phyloP scores from a whole-genome alignment of 1,140 invertebrate genomes.

The Solenopsis fugax region DNA sequence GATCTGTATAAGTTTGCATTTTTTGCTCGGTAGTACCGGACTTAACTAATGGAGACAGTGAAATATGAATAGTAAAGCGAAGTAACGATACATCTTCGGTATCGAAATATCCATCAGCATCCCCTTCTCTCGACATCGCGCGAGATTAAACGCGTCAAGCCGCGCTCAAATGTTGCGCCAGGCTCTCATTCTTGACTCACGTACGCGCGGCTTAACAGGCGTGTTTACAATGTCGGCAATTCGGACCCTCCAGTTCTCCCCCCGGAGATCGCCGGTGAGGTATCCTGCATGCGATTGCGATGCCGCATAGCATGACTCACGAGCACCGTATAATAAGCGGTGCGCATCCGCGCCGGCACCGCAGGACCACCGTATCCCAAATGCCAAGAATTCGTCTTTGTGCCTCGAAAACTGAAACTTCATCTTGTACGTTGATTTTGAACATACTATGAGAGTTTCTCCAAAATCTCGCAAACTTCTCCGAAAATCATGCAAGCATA shows the following conservation, averaged over 20 bases:
- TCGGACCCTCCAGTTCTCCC: conserved; percentile 3
- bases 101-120: conserved; percentile 32
- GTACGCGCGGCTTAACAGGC: conserved; percentile 69
- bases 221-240: conserved; percentile 80
- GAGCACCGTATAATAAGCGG: conserved; percentile 59
- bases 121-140: background rate
- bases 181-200: conserved; percentile 67
- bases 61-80: background rate
- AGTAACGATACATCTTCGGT: conserved; percentile 33
- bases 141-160: conserved; percentile 60
- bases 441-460: background rate
- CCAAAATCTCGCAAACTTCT: background rate
- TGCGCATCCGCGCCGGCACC: conserved; percentile 47
- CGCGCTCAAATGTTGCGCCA: conserved; percentile 25
- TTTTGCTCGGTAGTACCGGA: background rate
- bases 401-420: conserved; percentile 9
- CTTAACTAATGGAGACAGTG: conserved; percentile 3
- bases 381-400: conserved; percentile 70
- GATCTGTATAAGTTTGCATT: background rate
- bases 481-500: background rate
- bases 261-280: conserved; percentile 64
- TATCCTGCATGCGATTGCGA: conserved; percentile 72
- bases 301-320: conserved; percentile 74
- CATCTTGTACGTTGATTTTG: background rate
- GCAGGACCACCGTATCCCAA: conserved; percentile 39